phyloP scores from a whole-genome alignment of 2,113 vertebrate genomes.

The Stegostoma tigrinum region DNA sequence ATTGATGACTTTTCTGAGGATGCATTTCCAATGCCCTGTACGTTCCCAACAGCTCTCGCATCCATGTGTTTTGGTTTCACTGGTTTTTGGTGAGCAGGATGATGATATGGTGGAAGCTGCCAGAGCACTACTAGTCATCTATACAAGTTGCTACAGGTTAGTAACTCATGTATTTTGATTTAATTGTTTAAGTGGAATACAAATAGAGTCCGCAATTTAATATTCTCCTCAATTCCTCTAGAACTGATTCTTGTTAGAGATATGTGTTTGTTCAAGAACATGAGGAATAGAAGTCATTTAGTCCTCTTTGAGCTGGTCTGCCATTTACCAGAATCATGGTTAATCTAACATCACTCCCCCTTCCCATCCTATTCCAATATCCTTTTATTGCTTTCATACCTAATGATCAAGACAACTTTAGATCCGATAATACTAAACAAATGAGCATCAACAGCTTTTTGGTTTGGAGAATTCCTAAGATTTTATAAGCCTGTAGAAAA shows the following conservation, averaged over 20 bases:
- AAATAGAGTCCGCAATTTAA: not conserved
- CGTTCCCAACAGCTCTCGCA: constrained; percentile 45
- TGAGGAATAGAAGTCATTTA: not conserved
- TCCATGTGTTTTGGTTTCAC: constrained; percentile 70
- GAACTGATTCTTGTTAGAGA: not conserved
- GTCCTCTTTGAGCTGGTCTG: not conserved
- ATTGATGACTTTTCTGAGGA: constrained; percentile 62
- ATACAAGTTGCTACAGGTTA: constrained; percentile 65
- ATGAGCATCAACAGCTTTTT: not conserved
- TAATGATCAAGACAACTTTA: not conserved
- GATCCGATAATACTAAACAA: not conserved
- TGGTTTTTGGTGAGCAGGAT: constrained; percentile 84
- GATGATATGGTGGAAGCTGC: constrained; percentile 92
- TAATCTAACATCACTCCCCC: not conserved
- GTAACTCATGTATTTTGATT: constrained; percentile 39
- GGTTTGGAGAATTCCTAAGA: too few species aligned
- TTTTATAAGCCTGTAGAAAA: too few species aligned
- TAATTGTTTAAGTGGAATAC: not conserved
- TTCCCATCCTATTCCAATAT: not conserved
- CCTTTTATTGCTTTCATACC: not conserved
- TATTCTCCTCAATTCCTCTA: not conserved
- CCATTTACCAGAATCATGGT: not conserved
- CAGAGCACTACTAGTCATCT: constrained; percentile 62
- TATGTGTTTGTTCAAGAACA: not conserved
- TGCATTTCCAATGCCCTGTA: constrained; percentile 41